Evolutionary conservation across 2,888 invertebrate species (phyloP).

Genomic region (Notodonta dromedarius): DNA sequence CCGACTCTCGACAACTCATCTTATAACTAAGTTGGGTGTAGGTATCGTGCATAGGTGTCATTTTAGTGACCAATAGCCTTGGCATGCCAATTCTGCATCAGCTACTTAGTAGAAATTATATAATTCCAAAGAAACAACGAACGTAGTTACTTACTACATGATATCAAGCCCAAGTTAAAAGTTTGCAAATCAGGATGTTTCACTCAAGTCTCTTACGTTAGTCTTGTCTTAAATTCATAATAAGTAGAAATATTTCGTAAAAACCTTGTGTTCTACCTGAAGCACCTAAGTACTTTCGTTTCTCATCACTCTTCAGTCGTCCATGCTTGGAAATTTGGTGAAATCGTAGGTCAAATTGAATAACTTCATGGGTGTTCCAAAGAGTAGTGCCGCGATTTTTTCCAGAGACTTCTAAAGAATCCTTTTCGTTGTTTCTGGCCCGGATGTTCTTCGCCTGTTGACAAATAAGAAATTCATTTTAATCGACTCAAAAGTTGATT

Average conservation of each 20-base stretch:
- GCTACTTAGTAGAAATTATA: constrained; percentile 1
- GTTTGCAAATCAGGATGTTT: background rate
- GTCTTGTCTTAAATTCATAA: too few species aligned
- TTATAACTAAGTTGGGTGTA: constrained; percentile 22
- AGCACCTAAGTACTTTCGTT: background rate
- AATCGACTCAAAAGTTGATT: background rate
- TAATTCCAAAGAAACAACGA: background rate
- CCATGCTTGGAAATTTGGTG: background rate
- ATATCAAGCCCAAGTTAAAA: background rate
- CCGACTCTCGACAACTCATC: constrained; percentile 27
- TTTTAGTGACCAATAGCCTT: background rate
- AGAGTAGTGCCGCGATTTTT: constrained; percentile 93
- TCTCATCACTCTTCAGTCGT: background rate
- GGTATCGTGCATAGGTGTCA: background rate
- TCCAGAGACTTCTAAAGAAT: constrained; percentile 95
- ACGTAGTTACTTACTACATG: background rate
- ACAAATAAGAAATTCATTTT: constrained; percentile 23
- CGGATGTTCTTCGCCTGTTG: constrained; percentile 86
- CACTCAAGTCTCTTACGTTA: too few species aligned
- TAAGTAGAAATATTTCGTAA: too few species aligned
- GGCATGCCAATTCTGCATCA: background rate
- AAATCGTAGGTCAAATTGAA: background rate
- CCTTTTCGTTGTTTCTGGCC: constrained; percentile 92
- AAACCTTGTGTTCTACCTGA: too few species aligned
- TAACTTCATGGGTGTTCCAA: constrained; percentile 91